A percentile compares a stretch with the other conserved stretches of the same genome.
Evolutionary conservation across 2,888 invertebrate genomes (phyloP).

Genomic region (Phorcus lineatus): DNA sequence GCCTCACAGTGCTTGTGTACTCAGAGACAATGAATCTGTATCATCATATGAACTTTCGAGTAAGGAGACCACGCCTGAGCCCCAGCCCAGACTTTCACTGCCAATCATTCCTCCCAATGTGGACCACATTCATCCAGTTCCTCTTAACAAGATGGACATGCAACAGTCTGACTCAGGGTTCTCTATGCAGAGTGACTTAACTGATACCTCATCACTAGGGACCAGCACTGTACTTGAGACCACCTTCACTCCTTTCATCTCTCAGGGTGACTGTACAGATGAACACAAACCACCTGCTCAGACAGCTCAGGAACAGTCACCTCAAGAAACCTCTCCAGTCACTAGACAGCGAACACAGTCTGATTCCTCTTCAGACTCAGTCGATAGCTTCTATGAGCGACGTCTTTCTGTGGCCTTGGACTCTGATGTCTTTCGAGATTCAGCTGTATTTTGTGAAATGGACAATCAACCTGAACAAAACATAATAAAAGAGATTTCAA

Average conservation of each 20-base stretch:
- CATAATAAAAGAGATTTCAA: conserved; percentile 18
- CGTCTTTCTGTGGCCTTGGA: conserved; percentile 74
- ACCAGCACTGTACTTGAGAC: background rate
- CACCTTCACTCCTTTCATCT: background rate
- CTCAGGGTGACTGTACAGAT: conserved; percentile 34
- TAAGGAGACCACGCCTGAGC: conserved; percentile 24
- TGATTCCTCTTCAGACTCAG: conserved; percentile 39
- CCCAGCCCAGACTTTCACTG: conserved; percentile 20
- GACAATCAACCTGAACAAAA: conserved; percentile 40
- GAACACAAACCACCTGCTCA: conserved; percentile 25
- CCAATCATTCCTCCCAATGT: conserved; percentile 5
- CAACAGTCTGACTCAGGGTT: conserved; percentile 64
- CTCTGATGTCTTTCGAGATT: conserved; percentile 85
- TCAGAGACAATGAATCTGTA: conserved; percentile 23
- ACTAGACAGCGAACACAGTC: conserved; percentile 25
- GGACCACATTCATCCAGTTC: background rate
- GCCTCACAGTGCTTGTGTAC: conserved; percentile 4
- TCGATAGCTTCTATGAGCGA: conserved; percentile 63
- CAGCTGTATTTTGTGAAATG: conserved; percentile 87
- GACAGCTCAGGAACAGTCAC: background rate
- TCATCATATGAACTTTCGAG: conserved; percentile 21
- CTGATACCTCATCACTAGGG: conserved; percentile 36
- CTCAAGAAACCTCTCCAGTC: background rate
- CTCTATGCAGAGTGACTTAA: conserved; percentile 55
- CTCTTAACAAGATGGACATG: conserved; percentile 43